Percentiles rank a stretch among this genome's conserved stretches.
phyloP scores from a whole-genome alignment of 2,888 invertebrate species.

The Drosophila mimetica region DNA sequence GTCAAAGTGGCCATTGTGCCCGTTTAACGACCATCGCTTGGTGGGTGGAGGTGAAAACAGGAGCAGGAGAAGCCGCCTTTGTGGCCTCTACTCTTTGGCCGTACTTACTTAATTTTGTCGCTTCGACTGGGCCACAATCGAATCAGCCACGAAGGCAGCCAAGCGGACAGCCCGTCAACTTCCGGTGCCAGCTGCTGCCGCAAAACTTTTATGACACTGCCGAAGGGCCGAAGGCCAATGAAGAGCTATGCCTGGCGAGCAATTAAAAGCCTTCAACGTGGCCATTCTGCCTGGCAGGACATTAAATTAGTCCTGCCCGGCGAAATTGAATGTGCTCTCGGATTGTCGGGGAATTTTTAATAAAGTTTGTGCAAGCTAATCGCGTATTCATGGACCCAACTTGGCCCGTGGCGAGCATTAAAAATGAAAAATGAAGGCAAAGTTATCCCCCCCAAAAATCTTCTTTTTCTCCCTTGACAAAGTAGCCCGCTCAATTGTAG shows the following conservation, averaged over 20 bases:
- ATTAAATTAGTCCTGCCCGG: conserved; percentile 34
- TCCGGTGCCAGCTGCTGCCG: conserved; percentile 42
- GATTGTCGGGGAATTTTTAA: conserved; percentile 26
- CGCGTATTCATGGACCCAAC: conserved; percentile 45
- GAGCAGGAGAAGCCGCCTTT: conserved; percentile 8
- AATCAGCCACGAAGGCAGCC: conserved; percentile 37
- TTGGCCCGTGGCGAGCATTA: conserved; percentile 45
- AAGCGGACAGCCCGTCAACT: conserved; percentile 41
- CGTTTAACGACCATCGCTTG: conserved; percentile 45
- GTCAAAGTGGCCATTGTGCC: conserved; percentile 45
- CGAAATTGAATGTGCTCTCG: conserved; percentile 30
- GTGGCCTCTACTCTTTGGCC: conserved; percentile 19
- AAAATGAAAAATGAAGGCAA: conserved; percentile 52
- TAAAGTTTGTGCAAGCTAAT: conserved; percentile 40
- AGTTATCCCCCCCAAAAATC: conserved; percentile 39
- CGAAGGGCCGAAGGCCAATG: conserved; percentile 42
- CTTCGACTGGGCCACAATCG: conserved; percentile 38
- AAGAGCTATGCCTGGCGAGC: conserved; percentile 21
- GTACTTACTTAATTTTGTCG: conserved; percentile 49
- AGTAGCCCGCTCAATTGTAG: conserved; percentile 47
- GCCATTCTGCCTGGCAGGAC: conserved; percentile 28
- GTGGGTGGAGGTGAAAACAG: conserved; percentile 1
- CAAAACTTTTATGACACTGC: conserved; percentile 45
- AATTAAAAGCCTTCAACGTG: conserved; percentile 42
- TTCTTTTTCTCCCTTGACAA: conserved; percentile 36